These are phyloP conservation scores for Agriopis aurantiaria DNA, from an alignment of 2,888 invertebrate species.

Conservation along the genomic window DNA sequence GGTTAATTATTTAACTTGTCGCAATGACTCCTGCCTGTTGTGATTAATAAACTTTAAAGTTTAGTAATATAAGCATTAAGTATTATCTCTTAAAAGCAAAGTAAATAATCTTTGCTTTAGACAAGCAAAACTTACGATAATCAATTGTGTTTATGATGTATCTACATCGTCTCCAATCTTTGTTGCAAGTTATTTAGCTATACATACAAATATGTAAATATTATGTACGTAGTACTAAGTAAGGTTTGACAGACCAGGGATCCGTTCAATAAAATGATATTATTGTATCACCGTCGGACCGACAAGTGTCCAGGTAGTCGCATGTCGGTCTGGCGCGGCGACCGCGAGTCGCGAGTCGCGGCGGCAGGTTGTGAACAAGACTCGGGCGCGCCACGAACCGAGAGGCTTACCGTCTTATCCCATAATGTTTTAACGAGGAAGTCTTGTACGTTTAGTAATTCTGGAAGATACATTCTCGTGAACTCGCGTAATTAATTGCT, in stretches of 20 bases:
- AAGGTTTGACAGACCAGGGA: too few relatives aligned
- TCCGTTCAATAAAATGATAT: too few relatives aligned
- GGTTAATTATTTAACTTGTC: too few relatives aligned
- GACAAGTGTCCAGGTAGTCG: background rate
- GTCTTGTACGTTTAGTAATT: conserved; percentile 17
- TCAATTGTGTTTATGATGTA: background rate
- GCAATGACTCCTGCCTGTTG: too few relatives aligned
- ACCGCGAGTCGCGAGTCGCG: background rate
- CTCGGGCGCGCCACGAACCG: conserved; percentile 2
- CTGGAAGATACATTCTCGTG: conserved; percentile 13
- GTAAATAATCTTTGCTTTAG: too few relatives aligned
- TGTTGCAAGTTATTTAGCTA: background rate
- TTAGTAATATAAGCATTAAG: too few relatives aligned
- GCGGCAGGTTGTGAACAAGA: background rate
- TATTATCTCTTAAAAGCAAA: too few relatives aligned
- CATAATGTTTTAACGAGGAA: conserved; percentile 28
- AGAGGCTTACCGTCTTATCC: conserved; percentile 29
- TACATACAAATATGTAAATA: background rate
- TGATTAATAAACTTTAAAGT: too few relatives aligned
- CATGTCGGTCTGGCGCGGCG: too few relatives aligned
- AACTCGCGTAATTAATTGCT: conserved; percentile 18
- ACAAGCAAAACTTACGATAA: too few relatives aligned
- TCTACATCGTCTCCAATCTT: background rate
- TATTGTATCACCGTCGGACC: too few relatives aligned
- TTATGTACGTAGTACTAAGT: too few relatives aligned